Base-by-base conservation (phyloP, 2,797 vertebrate species). In the Crenuchus spilurus region DNA sequence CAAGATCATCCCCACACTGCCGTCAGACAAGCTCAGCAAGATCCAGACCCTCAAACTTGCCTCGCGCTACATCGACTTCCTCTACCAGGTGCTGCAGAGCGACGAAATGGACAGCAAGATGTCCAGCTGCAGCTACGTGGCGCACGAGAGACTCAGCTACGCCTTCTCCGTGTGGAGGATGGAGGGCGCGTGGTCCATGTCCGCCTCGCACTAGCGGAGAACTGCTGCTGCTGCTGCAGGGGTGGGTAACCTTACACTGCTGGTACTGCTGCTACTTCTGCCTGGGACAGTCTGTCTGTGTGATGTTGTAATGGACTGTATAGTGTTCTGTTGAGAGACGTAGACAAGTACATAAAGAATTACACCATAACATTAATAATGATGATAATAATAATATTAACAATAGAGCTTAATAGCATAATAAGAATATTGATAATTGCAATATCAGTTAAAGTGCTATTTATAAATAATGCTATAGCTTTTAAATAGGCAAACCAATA, bases 21-120 rank as follows among this genome's bases (percentile, higher is more conserved):
- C 93, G 1, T 94, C 93, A 71, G 93, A 94, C 87, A 94, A 94
- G 74, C 91, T 94, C 58, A 94, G 93, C 90, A 94, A 94, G 87
- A 94, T 94, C 44, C 93, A 94, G 89, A 94, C 93, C 33, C 90
- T 94, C 79, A 94, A 94, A 79, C 90, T 94, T 74, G 93, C 93
- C n/a, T 92, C 93, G 72, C 86, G 93, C 26, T 94, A 94, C 89
- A 94, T 94, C 35, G 93, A 94, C 35, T 94, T 94, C 16, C 92
- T 94, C 69, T 94, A 86, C 72, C 93, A 94, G 91, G 93, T 94
- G 86, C 88, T 94, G 84, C 93, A 94, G 85, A 94, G 93, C 85
- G 93, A 94, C 87, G 93, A 94, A 88, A 94, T 94, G 93, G 93
- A 94, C 90, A 90, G 80, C 87, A 94, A 94, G 91, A 93, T 94